Evolutionary conservation across 1,140 invertebrate species (phyloP).

Genomic region (Sinella curviseta): DNA sequence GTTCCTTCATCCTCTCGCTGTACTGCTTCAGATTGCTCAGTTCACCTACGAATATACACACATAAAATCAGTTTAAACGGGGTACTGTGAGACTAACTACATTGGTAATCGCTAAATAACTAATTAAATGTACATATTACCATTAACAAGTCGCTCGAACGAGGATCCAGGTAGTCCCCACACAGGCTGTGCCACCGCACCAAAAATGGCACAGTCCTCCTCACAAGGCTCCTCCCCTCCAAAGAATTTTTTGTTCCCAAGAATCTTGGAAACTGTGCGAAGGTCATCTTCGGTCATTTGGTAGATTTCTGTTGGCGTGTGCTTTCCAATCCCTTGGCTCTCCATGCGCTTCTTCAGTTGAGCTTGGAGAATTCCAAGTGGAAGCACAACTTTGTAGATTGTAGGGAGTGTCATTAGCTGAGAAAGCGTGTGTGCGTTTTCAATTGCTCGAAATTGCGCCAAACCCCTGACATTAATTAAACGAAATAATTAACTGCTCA

Average conservation of each 20-base stretch:
- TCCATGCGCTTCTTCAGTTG: not conserved
- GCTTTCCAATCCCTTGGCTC: not conserved
- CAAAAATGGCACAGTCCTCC: slow-evolving; percentile 38
- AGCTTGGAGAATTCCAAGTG: not conserved
- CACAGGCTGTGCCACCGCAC: slow-evolving; percentile 29
- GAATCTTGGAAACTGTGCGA: not conserved
- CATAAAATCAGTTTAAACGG: slow-evolving; percentile 18
- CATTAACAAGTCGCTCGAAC: slow-evolving; percentile 47
- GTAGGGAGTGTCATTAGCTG: not conserved
- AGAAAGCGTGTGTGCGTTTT: not conserved
- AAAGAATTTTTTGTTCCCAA: slow-evolving; percentile 41
- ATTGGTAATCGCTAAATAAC: not conserved
- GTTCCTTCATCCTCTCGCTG: slow-evolving; percentile 33
- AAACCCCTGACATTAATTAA: not conserved
- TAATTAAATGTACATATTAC: too few relatives aligned
- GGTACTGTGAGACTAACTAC: not conserved
- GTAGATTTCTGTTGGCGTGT: not conserved
- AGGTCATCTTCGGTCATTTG: not conserved
- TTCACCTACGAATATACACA: slow-evolving; percentile 31
- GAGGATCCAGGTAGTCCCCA: slow-evolving; percentile 39
- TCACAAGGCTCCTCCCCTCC: slow-evolving; percentile 36
- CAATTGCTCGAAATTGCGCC: not conserved
- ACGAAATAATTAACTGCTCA: too few relatives aligned
- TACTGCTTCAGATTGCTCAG: slow-evolving; percentile 33
- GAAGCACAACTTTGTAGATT: not conserved